phyloP scores from a whole-genome alignment of 1,140 invertebrate genomes.

The Drosophila grimshawi region DNA sequence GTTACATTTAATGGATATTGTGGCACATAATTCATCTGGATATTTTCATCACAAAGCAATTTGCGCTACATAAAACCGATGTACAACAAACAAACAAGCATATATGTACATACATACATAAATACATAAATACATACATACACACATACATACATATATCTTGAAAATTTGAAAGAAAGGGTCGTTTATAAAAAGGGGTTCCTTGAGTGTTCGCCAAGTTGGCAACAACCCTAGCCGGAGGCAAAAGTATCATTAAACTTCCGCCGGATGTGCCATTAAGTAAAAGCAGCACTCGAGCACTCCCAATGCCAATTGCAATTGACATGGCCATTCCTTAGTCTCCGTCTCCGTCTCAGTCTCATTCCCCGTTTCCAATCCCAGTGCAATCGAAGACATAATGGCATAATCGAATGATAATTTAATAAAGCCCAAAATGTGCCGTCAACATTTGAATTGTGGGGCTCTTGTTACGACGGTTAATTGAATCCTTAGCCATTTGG shows the following conservation, averaged over 20 bases:
- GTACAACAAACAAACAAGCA: not conserved
- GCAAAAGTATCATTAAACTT: constrained; percentile 65
- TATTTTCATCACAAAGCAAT: constrained; percentile 71
- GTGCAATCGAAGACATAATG: constrained; percentile 76
- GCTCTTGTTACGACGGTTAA: constrained; percentile 53
- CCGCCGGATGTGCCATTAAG: constrained; percentile 76
- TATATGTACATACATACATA: constrained; percentile 4
- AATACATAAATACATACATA: not conserved
- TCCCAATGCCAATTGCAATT: constrained; percentile 20
- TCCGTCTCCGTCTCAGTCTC: constrained; percentile 17
- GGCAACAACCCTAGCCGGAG: constrained; percentile 51
- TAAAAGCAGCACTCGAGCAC: not conserved
- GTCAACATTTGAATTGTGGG: constrained; percentile 80
- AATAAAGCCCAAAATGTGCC: constrained; percentile 75
- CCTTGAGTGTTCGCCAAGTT: constrained; percentile 39
- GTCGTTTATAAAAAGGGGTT: constrained; percentile 46
- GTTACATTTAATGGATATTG: constrained; percentile 76
- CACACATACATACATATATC: not conserved
- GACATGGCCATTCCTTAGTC: constrained; percentile 7
- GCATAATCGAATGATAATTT: constrained; percentile 84
- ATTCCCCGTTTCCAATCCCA: constrained; percentile 23
- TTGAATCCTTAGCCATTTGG: constrained; percentile 63
- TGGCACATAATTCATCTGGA: constrained; percentile 56
- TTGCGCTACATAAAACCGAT: constrained; percentile 56
- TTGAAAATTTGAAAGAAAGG: constrained; percentile 62